Conservation (phyloP, 2,797 vertebrate species). For the Pseudopleuronectes americanus region DNA sequence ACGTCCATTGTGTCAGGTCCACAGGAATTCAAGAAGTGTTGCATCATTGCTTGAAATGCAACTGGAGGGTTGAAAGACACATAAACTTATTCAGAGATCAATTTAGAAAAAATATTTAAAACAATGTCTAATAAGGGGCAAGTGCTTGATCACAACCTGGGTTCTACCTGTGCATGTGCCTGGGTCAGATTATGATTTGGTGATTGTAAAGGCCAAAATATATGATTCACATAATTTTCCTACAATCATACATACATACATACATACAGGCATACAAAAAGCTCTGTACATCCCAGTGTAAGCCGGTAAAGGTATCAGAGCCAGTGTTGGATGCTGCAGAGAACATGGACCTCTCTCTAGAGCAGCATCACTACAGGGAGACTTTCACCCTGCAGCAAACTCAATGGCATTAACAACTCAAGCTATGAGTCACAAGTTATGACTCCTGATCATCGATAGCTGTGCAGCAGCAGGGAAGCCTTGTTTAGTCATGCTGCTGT, state of each 20-base stretch:
- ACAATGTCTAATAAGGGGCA: too few species aligned
- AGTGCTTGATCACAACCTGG: too few species aligned
- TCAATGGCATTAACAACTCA: constrained; percentile 5
- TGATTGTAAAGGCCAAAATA: neutral
- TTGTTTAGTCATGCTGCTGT: constrained; percentile 10
- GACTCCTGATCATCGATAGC: constrained; percentile 42
- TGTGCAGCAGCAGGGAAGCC: constrained; percentile 23
- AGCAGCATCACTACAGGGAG: constrained; percentile 8
- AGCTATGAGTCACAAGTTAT: constrained; percentile 38
- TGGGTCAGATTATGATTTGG: neutral
- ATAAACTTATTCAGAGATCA: too few species aligned
- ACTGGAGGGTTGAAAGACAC: neutral
- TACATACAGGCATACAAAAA: too few species aligned
- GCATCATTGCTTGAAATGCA: too few species aligned
- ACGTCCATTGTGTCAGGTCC: too few species aligned
- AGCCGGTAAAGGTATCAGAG: constrained; percentile 32
- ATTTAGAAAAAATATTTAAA: too few species aligned
- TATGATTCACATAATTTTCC: constrained; percentile 5
- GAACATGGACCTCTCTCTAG: neutral
- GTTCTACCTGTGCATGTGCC: too few species aligned
- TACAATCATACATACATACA: too few species aligned
- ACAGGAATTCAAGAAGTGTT: too few species aligned
- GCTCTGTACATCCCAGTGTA: neutral
- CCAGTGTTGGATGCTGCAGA: constrained; percentile 26
- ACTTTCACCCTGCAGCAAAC: constrained; percentile 13